Percentiles rank a stretch among this genome's conserved stretches.
These are phyloP conservation scores for Proctacanthus coquilletti DNA, from an alignment of 1,140 invertebrate species.

Conservation along the genomic window DNA sequence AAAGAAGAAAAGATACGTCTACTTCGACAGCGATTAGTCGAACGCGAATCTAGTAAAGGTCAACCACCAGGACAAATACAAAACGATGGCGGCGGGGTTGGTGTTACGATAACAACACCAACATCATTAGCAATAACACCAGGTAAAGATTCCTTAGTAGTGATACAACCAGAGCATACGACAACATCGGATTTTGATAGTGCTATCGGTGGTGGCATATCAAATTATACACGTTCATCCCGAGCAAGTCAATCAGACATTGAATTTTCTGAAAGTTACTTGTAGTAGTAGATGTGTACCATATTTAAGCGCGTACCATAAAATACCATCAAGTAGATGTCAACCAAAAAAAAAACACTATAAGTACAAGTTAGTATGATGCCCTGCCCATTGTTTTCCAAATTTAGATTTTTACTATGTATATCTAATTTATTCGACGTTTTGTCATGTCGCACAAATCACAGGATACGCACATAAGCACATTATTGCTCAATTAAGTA, in stretches of 20 bases:
- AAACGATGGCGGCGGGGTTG: conserved; percentile 24
- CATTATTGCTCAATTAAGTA: no score
- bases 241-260: conserved; percentile 64
- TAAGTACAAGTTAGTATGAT: no score
- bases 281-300: no score
- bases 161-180: conserved; percentile 39
- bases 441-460: no score
- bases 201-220: conserved; percentile 51
- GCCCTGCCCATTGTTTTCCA: no score
- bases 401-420: no score
- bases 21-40: conserved; percentile 60
- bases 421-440: no score
- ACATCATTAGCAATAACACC: conserved; percentile 33
- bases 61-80: conserved; percentile 31
- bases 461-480: no score
- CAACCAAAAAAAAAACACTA: no score
- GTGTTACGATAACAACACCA: conserved; percentile 14
- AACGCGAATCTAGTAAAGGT: conserved; percentile 42
- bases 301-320: no score
- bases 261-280: conserved; percentile 76
- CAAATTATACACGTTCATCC: conserved; percentile 58
- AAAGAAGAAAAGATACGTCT: conserved; percentile 78
- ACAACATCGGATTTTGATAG: conserved; percentile 62
- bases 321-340: no score
- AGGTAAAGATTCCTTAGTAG: conserved; percentile 32